A percentile compares a stretch with the other conserved stretches of the same genome.
These are phyloP conservation scores for Hyperoplus immaculatus DNA, from an alignment of 2,797 vertebrate species.

Conservation along the genomic window DNA sequence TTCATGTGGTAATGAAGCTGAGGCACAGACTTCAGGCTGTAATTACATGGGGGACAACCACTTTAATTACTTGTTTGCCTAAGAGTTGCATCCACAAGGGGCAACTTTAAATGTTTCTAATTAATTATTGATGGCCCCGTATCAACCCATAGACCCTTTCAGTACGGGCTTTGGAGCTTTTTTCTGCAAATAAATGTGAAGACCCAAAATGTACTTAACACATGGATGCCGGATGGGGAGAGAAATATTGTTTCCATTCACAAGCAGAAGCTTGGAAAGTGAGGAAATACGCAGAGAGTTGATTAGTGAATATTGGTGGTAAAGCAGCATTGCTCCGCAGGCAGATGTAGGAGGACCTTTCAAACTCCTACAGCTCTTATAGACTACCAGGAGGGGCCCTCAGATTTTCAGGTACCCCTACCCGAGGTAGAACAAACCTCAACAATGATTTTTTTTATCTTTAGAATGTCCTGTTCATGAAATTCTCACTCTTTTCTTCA, in stretches of 20 bases:
- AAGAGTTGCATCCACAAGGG: conserved; percentile 72
- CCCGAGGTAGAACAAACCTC: no score
- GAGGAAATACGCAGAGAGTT: background rate
- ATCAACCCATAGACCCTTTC: conserved; percentile 57
- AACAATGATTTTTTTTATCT: no score
- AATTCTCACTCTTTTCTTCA: no score
- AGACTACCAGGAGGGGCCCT: no score
- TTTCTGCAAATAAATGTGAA: conserved; percentile 36
- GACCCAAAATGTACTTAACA: conserved; percentile 23
- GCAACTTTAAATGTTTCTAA: conserved; percentile 76
- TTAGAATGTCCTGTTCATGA: no score
- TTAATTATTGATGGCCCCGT: conserved; percentile 77
- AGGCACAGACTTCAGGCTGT: conserved; percentile 69
- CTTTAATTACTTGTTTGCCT: conserved; percentile 81
- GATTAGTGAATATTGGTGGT: background rate
- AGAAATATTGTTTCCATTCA: conserved; percentile 42
- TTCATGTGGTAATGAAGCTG: conserved; percentile 75
- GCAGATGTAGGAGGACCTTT: conserved; percentile 28
- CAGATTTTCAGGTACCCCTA: no score
- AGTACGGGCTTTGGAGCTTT: conserved; percentile 27
- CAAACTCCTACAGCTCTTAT: conserved; percentile 6
- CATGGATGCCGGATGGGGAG: conserved; percentile 6
- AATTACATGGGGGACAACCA: conserved; percentile 80
- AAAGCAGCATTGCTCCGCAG: background rate
- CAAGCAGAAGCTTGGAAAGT: conserved; percentile 4